These are phyloP conservation scores for Congeria kusceri DNA, from an alignment of 2,888 invertebrate species.

Conservation along the genomic window DNA sequence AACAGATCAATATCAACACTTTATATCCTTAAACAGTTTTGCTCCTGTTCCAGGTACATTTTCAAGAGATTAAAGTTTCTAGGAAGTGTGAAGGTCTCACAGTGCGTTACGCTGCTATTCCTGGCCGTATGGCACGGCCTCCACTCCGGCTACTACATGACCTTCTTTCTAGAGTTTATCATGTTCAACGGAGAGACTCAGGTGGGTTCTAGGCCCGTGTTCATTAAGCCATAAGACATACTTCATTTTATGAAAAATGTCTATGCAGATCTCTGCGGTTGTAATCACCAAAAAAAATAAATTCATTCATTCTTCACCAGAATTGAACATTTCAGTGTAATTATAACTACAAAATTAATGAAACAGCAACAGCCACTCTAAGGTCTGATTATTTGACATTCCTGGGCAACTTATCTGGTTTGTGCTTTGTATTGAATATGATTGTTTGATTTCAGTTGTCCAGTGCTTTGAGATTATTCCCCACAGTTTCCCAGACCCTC, in stretches of 20 bases:
- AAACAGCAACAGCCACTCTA: too few species aligned
- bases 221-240: too few species aligned
- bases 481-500: slow-evolving; percentile 19
- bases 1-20: too few species aligned
- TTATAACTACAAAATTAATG: too few species aligned
- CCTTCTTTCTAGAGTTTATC: slow-evolving; percentile 96
- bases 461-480: slow-evolving; percentile 45
- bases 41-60: slow-evolving; percentile 89
- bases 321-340: too few species aligned
- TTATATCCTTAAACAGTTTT: neutral
- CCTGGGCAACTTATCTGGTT: too few species aligned
- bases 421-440: too few species aligned
- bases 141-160: slow-evolving; percentile 96
- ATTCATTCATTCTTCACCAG: too few species aligned
- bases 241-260: too few species aligned
- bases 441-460: slow-evolving; percentile 60
- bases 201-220: slow-evolving; percentile 63
- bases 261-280: too few species aligned
- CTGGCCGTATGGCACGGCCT: slow-evolving; percentile 98
- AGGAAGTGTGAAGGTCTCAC: slow-evolving; percentile 92
- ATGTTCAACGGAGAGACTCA: slow-evolving; percentile 80
- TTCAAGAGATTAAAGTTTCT: slow-evolving; percentile 97
- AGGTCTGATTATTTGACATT: too few species aligned
- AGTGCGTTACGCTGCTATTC: slow-evolving; percentile 92
- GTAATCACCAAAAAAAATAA: too few species aligned